Evolutionary conservation across 2,113 vertebrate genomes (phyloP), one percentile per base, ranked within the genome.

Genomic region (Trochalopteron elliotii): DNA sequence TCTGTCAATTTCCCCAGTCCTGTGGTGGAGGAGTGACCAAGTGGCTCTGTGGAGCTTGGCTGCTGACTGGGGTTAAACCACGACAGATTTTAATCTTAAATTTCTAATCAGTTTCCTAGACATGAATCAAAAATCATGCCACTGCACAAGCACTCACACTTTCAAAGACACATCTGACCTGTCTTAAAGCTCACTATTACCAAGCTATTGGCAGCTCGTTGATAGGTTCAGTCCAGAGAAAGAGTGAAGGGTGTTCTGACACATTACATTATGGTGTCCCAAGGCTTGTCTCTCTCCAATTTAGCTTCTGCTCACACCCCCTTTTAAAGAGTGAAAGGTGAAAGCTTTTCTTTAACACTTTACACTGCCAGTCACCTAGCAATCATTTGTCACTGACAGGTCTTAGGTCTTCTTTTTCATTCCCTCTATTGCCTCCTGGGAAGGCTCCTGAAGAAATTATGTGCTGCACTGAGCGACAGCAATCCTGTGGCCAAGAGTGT

Each of bases 401-500:
- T 72, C 57, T 65, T 61, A 52, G 37, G 31, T 89, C n/a, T 49
- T 89, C 70, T 67, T 79, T 67, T 44, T 83, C 49, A n/a, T 76
- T 76, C n/a, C 33, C 11, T 39, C 57, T 71, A 2, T 2, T 47
- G 18, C 35, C 37, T 49, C 22, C 31, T 57, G 57, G 0, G 3
- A 82, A 65, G 59, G 23, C 20, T 71, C 18, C 30, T 44, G 42
- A 44, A 47, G 45, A 76, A 12, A 45, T 74, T 12, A 45, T 22
- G 63, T 8, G 21, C 21, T 33, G 23, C 50, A 14, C 10, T 12
- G 40, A 83, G n/a, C 0, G 0, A 53, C 59, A 79, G 53, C 35
- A 82, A 27, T n/a, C 28, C 79, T n/a, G 15, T 1, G 6, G 27
- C 50, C 35, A 42, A 53, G 16, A 47, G 18, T 8, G 14, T 33